These are phyloP conservation scores for Archocentrus centrarchus DNA, from an alignment of 2,113 vertebrate species.

Conservation along the genomic window DNA sequence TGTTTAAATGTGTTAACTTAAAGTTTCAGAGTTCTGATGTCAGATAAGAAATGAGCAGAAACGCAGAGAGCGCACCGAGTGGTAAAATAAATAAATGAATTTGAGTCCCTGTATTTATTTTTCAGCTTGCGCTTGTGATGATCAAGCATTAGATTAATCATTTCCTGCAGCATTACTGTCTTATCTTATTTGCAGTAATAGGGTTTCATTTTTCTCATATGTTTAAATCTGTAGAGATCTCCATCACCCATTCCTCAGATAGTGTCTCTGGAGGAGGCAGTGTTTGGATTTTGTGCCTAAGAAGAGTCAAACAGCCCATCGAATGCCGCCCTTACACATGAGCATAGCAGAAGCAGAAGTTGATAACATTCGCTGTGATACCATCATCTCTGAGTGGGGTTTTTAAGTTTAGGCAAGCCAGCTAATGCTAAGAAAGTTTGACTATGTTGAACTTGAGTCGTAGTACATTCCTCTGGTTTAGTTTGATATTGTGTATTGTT, in stretches of 20 bases:
- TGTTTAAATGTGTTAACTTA: neutral
- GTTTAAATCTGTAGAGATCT: neutral
- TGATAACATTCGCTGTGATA: neutral
- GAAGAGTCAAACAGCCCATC: too few relatives aligned
- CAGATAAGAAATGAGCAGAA: neutral
- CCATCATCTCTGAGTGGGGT: too few relatives aligned
- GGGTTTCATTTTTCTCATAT: neutral
- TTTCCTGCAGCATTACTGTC: neutral
- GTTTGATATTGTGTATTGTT: too few relatives aligned
- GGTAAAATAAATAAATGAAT: neutral
- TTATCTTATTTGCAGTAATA: neutral
- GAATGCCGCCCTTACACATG: too few relatives aligned
- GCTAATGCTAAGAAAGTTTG: too few relatives aligned
- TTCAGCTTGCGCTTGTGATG: neutral
- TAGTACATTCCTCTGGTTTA: too few relatives aligned
- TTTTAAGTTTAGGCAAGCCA: too few relatives aligned
- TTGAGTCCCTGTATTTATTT: constrained; percentile 3
- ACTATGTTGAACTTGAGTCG: too few relatives aligned
- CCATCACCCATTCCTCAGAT: neutral
- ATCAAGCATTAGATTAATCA: neutral
- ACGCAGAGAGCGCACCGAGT: neutral
- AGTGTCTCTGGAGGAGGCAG: neutral
- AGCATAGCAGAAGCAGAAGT: too few relatives aligned
- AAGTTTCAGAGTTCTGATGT: neutral
- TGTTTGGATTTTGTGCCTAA: neutral